These are phyloP conservation scores for Phoxinus phoxinus DNA, from an alignment of 2,113 vertebrate genomes.

Conservation along the genomic window DNA sequence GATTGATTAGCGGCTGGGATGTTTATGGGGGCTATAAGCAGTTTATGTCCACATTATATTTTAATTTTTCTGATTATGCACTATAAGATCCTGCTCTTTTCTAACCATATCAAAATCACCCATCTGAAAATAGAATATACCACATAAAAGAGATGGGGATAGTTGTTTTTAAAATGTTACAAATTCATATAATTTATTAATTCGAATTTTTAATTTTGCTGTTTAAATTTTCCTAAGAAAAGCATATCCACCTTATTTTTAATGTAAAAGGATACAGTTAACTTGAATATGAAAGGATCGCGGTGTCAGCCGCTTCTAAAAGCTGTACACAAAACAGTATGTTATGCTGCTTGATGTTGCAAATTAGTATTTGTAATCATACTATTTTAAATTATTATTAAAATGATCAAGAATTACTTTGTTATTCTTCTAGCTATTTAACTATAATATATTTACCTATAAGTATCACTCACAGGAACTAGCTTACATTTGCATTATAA, in stretches of 20 bases:
- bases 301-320: not conserved
- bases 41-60: conserved; percentile 29
- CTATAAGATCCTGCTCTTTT: conserved; percentile 1
- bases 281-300: not conserved
- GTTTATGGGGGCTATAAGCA: conserved; percentile 30
- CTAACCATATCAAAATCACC: not conserved
- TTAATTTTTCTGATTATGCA: not conserved
- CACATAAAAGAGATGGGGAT: not conserved
- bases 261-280: not conserved
- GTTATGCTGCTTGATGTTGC: too few species aligned
- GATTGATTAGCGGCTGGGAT: conserved; percentile 29
- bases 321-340: not conserved
- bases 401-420: too few species aligned
- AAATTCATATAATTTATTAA: not conserved
- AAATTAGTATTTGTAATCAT: too few species aligned
- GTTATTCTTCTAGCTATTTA: too few species aligned
- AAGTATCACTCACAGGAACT: not conserved
- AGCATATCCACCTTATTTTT: not conserved
- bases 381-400: too few species aligned
- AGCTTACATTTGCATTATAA: not conserved
- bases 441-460: too few species aligned
- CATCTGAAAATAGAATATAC: not conserved
- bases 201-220: not conserved
- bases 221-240: not conserved
- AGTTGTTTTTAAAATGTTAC: not conserved